These are phyloP conservation scores for Cosmorhoe ocellata DNA, from an alignment of 2,888 invertebrate genomes.

Conservation along the genomic window DNA sequence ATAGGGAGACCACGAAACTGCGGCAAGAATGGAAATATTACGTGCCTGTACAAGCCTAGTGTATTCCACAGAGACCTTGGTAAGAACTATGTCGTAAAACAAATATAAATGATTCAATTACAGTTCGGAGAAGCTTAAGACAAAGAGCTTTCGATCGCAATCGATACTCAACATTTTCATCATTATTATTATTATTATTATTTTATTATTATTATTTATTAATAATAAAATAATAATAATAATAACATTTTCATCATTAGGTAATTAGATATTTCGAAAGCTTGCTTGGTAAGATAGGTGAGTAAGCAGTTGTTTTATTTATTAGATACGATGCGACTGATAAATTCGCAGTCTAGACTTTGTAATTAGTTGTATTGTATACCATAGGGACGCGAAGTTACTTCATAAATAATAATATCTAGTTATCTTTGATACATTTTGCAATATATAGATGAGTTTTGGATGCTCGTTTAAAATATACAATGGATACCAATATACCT, in stretches of 20 bases:
- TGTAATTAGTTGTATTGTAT: conserved; percentile 22
- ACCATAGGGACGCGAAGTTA: conserved; percentile 21
- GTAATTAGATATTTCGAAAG: conserved; percentile 38
- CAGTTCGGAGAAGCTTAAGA: conserved; percentile 22
- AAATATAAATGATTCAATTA: conserved; percentile 1
- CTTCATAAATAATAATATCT: conserved; percentile 20
- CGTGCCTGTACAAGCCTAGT: not conserved
- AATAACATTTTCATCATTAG: conserved; percentile 38
- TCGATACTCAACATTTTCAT: conserved; percentile 39
- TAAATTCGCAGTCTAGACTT: conserved; percentile 29
- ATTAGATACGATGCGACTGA: conserved; percentile 23
- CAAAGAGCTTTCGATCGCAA: conserved; percentile 42
- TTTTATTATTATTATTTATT: too few relatives aligned
- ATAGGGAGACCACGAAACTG: conserved; percentile 33
- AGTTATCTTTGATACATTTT: conserved; percentile 23
- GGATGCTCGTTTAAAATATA: too few relatives aligned
- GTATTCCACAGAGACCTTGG: conserved; percentile 4
- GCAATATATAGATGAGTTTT: conserved; percentile 2
- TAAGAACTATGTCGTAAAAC: too few relatives aligned
- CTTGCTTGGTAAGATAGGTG: conserved; percentile 36
- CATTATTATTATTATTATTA: too few relatives aligned
- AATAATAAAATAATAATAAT: too few relatives aligned
- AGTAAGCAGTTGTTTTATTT: conserved; percentile 34
- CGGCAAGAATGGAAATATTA: conserved; percentile 36
- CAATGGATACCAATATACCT: too few relatives aligned